These are phyloP conservation scores for Artibeus jamaicensis DNA, from an alignment of 2,797 vertebrate genomes.

Conservation along the genomic window DNA sequence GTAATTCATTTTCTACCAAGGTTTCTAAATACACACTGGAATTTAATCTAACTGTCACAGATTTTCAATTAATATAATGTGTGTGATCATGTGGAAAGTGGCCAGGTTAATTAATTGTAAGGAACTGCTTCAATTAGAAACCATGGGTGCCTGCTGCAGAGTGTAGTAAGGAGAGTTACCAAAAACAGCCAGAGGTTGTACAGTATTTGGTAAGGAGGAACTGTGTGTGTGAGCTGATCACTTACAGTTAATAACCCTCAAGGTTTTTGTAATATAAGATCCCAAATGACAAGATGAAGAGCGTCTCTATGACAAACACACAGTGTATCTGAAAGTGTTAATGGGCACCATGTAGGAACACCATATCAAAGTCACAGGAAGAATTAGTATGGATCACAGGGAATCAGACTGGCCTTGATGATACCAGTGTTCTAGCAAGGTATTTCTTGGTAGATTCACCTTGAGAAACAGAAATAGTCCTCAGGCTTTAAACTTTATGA, in stretches of 20 bases:
- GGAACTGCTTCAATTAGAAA: slow-evolving; percentile 55
- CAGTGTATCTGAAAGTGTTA: neutral
- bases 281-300: neutral
- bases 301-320: neutral
- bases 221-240: accelerated
- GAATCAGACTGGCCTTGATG: neutral
- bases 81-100: neutral
- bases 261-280: neutral
- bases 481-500: neutral
- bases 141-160: slow-evolving; percentile 33
- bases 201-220: neutral
- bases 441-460: neutral
- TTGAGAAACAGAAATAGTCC: neutral
- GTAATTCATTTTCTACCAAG: neutral
- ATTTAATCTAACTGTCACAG: slow-evolving; percentile 35
- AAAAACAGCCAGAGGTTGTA: neutral
- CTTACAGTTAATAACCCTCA: neutral
- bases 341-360: neutral
- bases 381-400: neutral
- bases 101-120: neutral
- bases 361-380: neutral
- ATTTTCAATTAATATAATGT: slow-evolving; percentile 53
- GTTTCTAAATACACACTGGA: slow-evolving; percentile 37
- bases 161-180: slow-evolving; percentile 8
- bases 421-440: neutral